Base-by-base conservation (phyloP, 2,797 vertebrate genomes). In the Microchirus variegatus region DNA sequence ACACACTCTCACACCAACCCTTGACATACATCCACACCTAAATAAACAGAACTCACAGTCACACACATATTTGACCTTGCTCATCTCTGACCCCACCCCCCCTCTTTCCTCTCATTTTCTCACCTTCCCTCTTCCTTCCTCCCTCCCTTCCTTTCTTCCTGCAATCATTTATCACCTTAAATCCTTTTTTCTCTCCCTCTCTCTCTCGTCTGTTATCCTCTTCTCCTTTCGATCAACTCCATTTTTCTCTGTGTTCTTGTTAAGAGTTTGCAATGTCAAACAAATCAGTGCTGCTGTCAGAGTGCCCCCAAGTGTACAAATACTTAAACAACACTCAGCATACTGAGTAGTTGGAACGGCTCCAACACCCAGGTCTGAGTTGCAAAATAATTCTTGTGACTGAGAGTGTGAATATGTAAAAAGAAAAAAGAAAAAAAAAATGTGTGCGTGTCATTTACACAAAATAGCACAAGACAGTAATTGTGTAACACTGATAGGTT, bases 241-340 rank as follows among this genome's bases (percentile, higher is more conserved):
- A 10, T 44, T 52, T 26, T 45, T 31, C 18, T 11, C 18, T 44
- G 4, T 55, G n/a, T 43, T 57, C 10, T 56, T 0, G n/a, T 60
- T 59, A 58, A 53, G 65, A 62, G 65, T 70, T 78, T 71, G 18
- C 37, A 14, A 63, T 11, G 46, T 53, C 59, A 65, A 60, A 77
- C 49, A 74, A 41, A 67, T 60, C 48, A 69, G 77, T 61, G 54
- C 82, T 85, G 83, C 82, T 87, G 77, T 85, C 66, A 89, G 76
- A 88, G 85, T 84, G 87, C 89, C 89, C 83, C 83, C 89, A 76
- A 83, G 87, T 90, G 89, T 82, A 66, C 67, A 66, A 31, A 77
- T 5, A 50, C 3, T 6, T 43, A 41, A 74, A 86, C 73, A 82
- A 51, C 89, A 86, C 31, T 7, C 42, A 31, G 26, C 17, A 52